Conservation (phyloP, 2,888 invertebrate genomes). For the Timandra comae region DNA sequence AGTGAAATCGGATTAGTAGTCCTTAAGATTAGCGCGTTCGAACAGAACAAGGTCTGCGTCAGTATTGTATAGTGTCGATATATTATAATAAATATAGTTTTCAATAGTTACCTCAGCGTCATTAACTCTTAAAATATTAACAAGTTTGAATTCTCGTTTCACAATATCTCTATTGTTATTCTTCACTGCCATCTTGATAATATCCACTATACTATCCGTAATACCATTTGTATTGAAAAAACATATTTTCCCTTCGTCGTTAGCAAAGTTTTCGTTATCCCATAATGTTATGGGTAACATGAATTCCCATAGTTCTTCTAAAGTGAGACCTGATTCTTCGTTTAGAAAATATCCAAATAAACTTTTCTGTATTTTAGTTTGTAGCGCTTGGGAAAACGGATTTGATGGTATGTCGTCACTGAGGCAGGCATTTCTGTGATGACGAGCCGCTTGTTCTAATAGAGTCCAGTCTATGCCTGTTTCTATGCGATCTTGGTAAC, state of each 20-base stretch:
- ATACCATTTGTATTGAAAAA: slow-evolving; percentile 46
- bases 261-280: slow-evolving; percentile 55
- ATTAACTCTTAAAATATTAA: slow-evolving; percentile 45
- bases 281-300: slow-evolving; percentile 48
- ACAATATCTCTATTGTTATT: slow-evolving; percentile 36
- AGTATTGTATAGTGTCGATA: not conserved
- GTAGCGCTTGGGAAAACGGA: slow-evolving; percentile 45
- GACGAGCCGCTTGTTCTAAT: slow-evolving; percentile 35
- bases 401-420: slow-evolving; percentile 28
- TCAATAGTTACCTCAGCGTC: slow-evolving; percentile 39
- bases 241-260: slow-evolving; percentile 51
- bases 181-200: slow-evolving; percentile 46
- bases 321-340: slow-evolving; percentile 36
- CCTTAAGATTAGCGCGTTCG: too few relatives aligned
- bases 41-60: not conserved
- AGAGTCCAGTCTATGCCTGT: slow-evolving; percentile 55
- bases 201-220: slow-evolving; percentile 43
- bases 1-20: too few relatives aligned
- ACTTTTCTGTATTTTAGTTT: slow-evolving; percentile 50
- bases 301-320: slow-evolving; percentile 54
- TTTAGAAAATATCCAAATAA: slow-evolving; percentile 46
- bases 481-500: slow-evolving; percentile 55
- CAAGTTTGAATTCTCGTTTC: slow-evolving; percentile 37
- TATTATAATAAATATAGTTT: not conserved
- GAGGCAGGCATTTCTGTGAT: slow-evolving; percentile 41